phyloP scores from a whole-genome alignment of 2,113 vertebrate genomes.

The Thermophis baileyi region DNA sequence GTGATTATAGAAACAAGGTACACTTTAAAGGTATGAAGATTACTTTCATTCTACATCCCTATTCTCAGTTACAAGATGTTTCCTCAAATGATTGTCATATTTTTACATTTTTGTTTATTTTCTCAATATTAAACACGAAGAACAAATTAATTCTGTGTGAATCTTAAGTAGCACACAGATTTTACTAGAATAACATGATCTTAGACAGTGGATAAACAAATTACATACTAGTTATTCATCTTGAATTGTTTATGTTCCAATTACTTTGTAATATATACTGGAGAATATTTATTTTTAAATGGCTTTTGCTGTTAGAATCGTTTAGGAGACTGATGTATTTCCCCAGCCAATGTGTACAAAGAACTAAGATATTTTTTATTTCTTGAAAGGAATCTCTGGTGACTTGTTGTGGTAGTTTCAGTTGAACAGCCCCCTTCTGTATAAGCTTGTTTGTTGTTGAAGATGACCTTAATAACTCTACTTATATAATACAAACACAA shows the following conservation, averaged over 20 bases:
- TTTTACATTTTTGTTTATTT: background rate
- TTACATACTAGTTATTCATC: accelerated
- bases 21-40: background rate
- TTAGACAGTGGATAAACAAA: background rate
- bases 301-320: conserved; percentile 19
- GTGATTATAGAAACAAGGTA: background rate
- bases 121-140: background rate
- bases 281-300: conserved; percentile 28
- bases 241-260: background rate
- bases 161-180: background rate
- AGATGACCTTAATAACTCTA: background rate
- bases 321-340: conserved; percentile 25
- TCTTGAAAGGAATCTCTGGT: accelerated
- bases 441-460: background rate
- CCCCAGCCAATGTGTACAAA: background rate
- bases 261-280: background rate
- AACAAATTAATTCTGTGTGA: background rate
- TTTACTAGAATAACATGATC: background rate
- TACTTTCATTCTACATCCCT: background rate
- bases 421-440: background rate
- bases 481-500: background rate
- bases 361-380: conserved; percentile 12
- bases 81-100: background rate
- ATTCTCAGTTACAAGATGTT: background rate
- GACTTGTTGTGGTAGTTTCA: background rate